A percentile compares a stretch with the other conserved stretches of the same genome.
phyloP scores from a whole-genome alignment of 1,140 invertebrate species.

The Ectropis grisescens region DNA sequence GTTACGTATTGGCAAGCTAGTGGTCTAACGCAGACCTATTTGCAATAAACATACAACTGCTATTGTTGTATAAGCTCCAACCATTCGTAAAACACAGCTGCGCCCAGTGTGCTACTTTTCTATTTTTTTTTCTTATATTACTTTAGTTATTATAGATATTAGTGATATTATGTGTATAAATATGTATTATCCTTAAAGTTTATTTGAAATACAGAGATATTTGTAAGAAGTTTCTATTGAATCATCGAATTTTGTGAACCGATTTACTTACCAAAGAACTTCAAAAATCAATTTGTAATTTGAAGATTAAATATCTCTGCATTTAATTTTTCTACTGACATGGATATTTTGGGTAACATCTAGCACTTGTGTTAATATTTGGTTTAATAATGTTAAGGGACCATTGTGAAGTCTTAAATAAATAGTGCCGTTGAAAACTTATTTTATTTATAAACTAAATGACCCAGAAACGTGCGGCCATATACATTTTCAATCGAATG shows the following conservation, averaged over 20 bases:
- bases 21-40: too few species aligned
- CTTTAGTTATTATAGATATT: conserved; percentile 12
- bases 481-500: too few species aligned
- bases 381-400: conserved; percentile 11
- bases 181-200: conserved; percentile 25
- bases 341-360: too few species aligned
- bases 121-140: conserved; percentile 11
- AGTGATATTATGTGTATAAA: conserved; percentile 47
- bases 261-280: conserved; percentile 19
- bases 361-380: too few species aligned
- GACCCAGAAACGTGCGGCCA: too few species aligned
- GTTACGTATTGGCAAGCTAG: too few species aligned
- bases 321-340: too few species aligned
- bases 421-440: conserved; percentile 23
- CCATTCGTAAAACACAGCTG: too few species aligned
- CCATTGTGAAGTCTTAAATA: conserved; percentile 24
- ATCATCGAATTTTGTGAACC: conserved; percentile 11
- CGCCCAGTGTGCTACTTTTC: too few species aligned
- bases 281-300: conserved; percentile 1
- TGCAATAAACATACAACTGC: too few species aligned
- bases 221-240: conserved; percentile 1
- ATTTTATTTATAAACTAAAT: conserved; percentile 14
- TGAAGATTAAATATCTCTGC: too few species aligned
- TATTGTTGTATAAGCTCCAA: too few species aligned
- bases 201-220: conserved; percentile 5